These are phyloP conservation scores for Discoglossus pictus DNA, from an alignment of 2,797 vertebrate species.

Conservation along the genomic window DNA sequence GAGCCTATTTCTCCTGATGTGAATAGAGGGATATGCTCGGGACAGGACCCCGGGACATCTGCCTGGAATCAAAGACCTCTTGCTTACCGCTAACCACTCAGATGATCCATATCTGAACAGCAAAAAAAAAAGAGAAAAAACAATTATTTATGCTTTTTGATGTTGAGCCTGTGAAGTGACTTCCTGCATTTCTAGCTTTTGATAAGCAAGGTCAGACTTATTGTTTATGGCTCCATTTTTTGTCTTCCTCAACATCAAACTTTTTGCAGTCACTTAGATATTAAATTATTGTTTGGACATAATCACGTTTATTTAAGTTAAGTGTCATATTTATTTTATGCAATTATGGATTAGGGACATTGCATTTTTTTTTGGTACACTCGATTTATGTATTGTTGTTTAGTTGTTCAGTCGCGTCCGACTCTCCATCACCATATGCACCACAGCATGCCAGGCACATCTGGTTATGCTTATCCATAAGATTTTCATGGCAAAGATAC, in stretches of 20 bases:
- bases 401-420: too few relatives aligned
- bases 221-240: conserved; percentile 73
- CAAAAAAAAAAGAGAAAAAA: conserved; percentile 96
- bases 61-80: conserved; percentile 93
- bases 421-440: too few relatives aligned
- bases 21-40: conserved; percentile 81
- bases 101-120: conserved; percentile 96
- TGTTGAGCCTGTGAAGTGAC: conserved; percentile 81
- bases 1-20: conserved; percentile 76
- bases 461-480: too few relatives aligned
- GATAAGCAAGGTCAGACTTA: conserved; percentile 90
- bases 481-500: too few relatives aligned
- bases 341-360: too few relatives aligned
- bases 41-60: conserved; percentile 89
- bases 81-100: conserved; percentile 94
- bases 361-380: too few relatives aligned
- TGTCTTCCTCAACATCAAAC: conserved; percentile 63
- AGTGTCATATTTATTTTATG: too few relatives aligned
- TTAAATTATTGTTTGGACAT: too few relatives aligned
- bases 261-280: too few relatives aligned
- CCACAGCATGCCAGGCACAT: too few relatives aligned
- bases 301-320: too few relatives aligned
- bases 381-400: too few relatives aligned
- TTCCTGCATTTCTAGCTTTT: conserved; percentile 69
- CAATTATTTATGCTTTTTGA: conserved; percentile 99